phyloP scores from a whole-genome alignment of 2,888 invertebrate species.

The Galerucella pusilla region DNA sequence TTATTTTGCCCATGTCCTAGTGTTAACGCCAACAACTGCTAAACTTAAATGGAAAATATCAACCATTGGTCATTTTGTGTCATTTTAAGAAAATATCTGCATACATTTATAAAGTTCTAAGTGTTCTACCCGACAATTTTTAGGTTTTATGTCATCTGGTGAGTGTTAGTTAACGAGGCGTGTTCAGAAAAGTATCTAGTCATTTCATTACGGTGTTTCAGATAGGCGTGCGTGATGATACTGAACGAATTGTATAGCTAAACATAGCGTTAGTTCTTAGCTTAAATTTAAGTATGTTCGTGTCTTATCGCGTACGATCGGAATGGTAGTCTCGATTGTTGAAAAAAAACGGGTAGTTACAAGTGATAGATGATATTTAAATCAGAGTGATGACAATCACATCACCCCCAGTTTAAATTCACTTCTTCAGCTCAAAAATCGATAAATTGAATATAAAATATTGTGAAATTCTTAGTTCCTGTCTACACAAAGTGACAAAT shows the following conservation, averaged over 20 bases:
- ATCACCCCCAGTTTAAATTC: neutral
- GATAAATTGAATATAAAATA: no score
- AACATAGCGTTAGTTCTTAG: neutral
- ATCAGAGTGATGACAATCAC: neutral
- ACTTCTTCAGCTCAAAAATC: no score
- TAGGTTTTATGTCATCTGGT: neutral
- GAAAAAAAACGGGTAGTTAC: neutral
- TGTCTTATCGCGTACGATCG: neutral
- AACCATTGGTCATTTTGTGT: no score
- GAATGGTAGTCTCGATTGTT: neutral
- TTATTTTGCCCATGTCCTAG: no score
- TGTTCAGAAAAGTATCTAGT: slow-evolving; percentile 5
- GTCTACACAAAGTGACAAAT: no score
- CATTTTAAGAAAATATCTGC: no score
- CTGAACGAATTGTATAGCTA: neutral
- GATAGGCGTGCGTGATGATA: neutral
- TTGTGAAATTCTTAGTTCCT: no score
- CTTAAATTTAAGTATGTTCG: neutral
- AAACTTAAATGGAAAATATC: no score
- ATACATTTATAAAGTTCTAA: no score
- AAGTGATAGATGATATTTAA: neutral
- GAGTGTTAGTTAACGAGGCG: neutral
- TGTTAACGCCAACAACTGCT: no score
- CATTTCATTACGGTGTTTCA: neutral
- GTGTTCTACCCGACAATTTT: neutral